Evolutionary conservation across 1,140 invertebrate species (phyloP), one percentile per base, ranked within the genome.

Genomic region (Phortica variegata): DNA sequence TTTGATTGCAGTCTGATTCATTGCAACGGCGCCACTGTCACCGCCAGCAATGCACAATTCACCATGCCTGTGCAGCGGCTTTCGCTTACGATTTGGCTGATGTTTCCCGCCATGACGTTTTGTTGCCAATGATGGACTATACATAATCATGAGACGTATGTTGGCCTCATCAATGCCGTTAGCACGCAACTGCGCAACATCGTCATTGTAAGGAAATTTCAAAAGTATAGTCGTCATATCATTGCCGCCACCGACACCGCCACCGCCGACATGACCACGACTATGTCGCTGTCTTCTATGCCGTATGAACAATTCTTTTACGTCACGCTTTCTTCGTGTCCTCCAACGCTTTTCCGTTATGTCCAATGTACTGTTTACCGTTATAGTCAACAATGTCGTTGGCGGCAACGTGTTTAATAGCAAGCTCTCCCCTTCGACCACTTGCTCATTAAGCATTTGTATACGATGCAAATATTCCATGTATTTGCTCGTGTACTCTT

Each of bases 401-500:
- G 29, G 3, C 8, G 21, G 19, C n/a, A n/a, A 23, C 5, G n/a
- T 3, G 32, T 26, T 17, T 39, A 4, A 2, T n/a, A 29, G 10
- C 52, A 21, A 9, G 15, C 21, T 18, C 38, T 18, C 4, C 44
- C 3, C 4, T 40, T 29, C 36, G 5, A 13, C 38, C 39, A 17
- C 31, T 21, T 59, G 42, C 6, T 49, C 48, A 9, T 31, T 21
- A 33, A 7, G 26, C 19, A 16, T 53, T 21, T 26, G 58, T 4
- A 71, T 37, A 4, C 61, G 59, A 5, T 45, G 43, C 26, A 75
- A 50, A 40, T 75, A 75, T 56, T 73, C 54, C 12, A 60, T 36
- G 40, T 75, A 75, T 61, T 75, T 75, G 8, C 43, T 69, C 10
- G 55, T 54, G 50, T 75, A 75, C 49, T 75, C 73, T 29, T 47